phyloP scores from a whole-genome alignment of 2,797 vertebrate genomes.

The Gymnoscopelus braueri region DNA sequence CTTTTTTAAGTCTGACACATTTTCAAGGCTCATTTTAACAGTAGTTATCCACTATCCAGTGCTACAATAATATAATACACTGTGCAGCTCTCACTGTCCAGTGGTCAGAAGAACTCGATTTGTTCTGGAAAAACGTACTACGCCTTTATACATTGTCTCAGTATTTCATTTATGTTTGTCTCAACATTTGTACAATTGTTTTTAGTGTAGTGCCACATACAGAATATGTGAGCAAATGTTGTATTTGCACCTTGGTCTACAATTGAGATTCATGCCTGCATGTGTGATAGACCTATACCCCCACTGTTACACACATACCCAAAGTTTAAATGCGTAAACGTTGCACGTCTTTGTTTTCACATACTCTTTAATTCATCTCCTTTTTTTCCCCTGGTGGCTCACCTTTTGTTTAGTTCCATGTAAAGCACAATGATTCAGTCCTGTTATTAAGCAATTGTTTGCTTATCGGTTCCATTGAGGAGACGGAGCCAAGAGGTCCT shows the following conservation, averaged over 20 bases:
- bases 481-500: constrained; percentile 67
- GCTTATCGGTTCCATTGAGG: constrained; percentile 52
- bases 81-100: constrained; percentile 21
- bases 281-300: constrained; percentile 38
- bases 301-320: constrained; percentile 54
- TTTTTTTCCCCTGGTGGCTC: background rate
- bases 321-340: constrained; percentile 65
- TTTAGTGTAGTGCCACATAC: constrained; percentile 24
- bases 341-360: constrained; percentile 64
- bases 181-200: constrained; percentile 34
- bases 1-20: constrained; percentile 5
- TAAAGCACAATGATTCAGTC: constrained; percentile 22
- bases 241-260: constrained; percentile 64
- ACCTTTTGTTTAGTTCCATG: constrained; percentile 20
- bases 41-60: background rate
- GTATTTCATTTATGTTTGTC: constrained; percentile 50
- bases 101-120: constrained; percentile 10
- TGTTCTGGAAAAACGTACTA: no score
- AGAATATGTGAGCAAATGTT: constrained; percentile 42
- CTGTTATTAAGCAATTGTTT: constrained; percentile 26
- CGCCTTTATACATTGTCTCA: constrained; percentile 31
- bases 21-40: constrained; percentile 10
- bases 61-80: constrained; percentile 3
- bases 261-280: constrained; percentile 53
- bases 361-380: constrained; percentile 11